Base-by-base conservation (phyloP, 2,797 vertebrate species). In the Borostomias antarcticus region DNA sequence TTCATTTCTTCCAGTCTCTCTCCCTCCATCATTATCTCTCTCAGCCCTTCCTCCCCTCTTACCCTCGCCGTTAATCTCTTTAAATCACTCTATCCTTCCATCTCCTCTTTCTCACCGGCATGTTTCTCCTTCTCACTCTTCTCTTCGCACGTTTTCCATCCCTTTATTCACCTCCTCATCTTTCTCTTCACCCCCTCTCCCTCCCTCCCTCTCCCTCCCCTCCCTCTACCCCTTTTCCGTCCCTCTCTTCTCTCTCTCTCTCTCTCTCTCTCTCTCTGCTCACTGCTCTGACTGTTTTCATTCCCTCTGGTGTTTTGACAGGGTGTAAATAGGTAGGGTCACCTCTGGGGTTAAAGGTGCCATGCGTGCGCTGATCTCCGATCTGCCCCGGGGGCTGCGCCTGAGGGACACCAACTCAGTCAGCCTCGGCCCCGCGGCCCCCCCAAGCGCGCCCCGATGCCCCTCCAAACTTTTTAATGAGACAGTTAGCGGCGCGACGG, bases 401-500 rank as follows among this genome's bases (percentile, higher is more conserved):
- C 70, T 66, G 50, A 0, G 82, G 80, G 84, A 76, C 66, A 68
- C 68, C n/a, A 75, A 75, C 76, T 71, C 81, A 40, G 74, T 78
- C 83, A 82, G 79, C 81, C 43, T 50, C 8, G 5, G 74, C 74
- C 65, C 74, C 62, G 69, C 74, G 65, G 69, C 19, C 40, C 72
- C 67, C 53, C 45, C 75, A 58, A 17, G 74, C 62, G 74, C 69
- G 59, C 80, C 85, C 70, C 56, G 26, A 23, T 65, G 74, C 79
- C 75, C 86, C 81, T 73, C 76, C 82, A 88, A 89, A 90, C 84
- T 86, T 88, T 90, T 87, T 91, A 90, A 90, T 89, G 87, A 91
- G 86, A 83, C 84, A 76, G 81, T 88, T 87, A 86, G 81, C 63
- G 47, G 66, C 68, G 76, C 80, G 59, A 76, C 67, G 15, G 72